These are phyloP conservation scores for Muscina levida DNA, from an alignment of 2,888 invertebrate species.

Conservation along the genomic window DNA sequence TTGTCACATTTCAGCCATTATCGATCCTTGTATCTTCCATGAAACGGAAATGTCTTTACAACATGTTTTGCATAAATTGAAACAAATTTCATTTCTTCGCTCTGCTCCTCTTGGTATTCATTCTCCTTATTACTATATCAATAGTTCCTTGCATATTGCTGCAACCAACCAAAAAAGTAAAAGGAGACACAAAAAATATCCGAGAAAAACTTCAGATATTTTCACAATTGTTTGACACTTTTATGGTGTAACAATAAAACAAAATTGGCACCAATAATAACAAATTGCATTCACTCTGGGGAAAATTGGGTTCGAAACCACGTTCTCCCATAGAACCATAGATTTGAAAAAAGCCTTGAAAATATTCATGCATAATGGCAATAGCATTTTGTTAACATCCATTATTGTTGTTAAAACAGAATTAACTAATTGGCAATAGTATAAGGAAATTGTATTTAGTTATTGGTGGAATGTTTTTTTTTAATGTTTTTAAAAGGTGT, in stretches of 20 bases:
- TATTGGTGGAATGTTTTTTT: too few species aligned
- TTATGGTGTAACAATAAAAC: slow-evolving; percentile 60
- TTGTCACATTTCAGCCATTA: slow-evolving; percentile 22
- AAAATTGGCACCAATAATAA: slow-evolving; percentile 62
- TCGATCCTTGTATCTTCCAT: background rate
- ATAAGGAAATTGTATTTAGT: too few species aligned
- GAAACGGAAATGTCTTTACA: slow-evolving; percentile 58
- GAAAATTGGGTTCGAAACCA: background rate
- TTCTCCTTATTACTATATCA: slow-evolving; percentile 44
- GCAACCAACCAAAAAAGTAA: background rate
- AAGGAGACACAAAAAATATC: background rate
- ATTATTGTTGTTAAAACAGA: too few species aligned
- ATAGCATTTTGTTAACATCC: too few species aligned
- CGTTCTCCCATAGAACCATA: background rate
- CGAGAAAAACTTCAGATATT: background rate
- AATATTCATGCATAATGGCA: too few species aligned
- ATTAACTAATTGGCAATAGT: too few species aligned
- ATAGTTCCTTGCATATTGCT: slow-evolving; percentile 27
- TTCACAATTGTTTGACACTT: background rate
- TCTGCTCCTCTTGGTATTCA: slow-evolving; percentile 5
- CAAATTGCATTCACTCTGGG: slow-evolving; percentile 43
- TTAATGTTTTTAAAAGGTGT: too few species aligned
- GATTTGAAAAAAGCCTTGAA: background rate
- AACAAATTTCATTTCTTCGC: slow-evolving; percentile 34
- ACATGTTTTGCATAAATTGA: slow-evolving; percentile 63